phyloP scores from a whole-genome alignment of 1,140 invertebrate species.

The Elysia chlorotica region DNA sequence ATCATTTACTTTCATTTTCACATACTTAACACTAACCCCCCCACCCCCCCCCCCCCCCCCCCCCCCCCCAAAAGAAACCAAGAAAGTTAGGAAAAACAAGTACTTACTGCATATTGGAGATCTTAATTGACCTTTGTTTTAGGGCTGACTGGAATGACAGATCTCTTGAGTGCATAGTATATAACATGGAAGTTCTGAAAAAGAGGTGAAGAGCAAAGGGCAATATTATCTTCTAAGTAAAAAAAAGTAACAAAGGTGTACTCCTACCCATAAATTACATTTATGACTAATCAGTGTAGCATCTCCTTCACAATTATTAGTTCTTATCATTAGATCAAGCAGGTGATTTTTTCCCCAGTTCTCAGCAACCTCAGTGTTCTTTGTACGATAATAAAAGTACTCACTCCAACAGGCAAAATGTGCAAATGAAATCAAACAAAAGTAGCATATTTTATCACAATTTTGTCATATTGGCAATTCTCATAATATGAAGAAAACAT shows the following conservation, averaged over 20 bases:
- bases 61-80: too few species aligned
- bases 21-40: too few species aligned
- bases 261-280: neutral
- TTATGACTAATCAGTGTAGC: neutral
- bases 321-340: neutral
- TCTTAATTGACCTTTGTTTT: conserved; percentile 21
- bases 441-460: too few species aligned
- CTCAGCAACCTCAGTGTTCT: neutral
- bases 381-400: too few species aligned
- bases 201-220: conserved; percentile 8
- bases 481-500: too few species aligned
- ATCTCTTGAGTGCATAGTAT: conserved; percentile 31
- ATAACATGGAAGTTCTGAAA: conserved; percentile 38
- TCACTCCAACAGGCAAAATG: too few species aligned
- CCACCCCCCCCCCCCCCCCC: too few species aligned
- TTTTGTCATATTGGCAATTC: too few species aligned
- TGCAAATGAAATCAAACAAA: too few species aligned
- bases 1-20: too few species aligned
- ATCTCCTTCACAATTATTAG: neutral
- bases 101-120: too few species aligned
- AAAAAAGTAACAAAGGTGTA: neutral
- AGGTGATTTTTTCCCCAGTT: neutral
- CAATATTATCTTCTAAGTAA: neutral
- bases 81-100: too few species aligned
- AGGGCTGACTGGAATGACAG: conserved; percentile 17